Base-by-base conservation (phyloP, 2,113 vertebrate genomes). In the Leptosomus discolor region DNA sequence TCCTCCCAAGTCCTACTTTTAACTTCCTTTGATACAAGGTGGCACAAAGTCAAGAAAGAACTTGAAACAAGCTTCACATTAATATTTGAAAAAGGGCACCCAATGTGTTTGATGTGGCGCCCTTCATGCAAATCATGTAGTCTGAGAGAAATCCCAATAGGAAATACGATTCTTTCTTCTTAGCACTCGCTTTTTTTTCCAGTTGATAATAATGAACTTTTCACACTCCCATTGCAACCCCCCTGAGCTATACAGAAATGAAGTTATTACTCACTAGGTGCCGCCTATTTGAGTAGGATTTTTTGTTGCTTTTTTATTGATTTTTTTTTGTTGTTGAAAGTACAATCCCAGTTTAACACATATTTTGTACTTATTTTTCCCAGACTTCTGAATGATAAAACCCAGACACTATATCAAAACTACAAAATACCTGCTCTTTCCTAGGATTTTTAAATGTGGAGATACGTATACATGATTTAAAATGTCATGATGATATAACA, bases 1-100 rank as follows among this genome's bases (percentile, higher is more conserved):
- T 93, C 92, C 97, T 98, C 97, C 84, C 88, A 97, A 97, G 98
- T 97, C 95, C 97, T 98, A 98, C 98, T 98, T 98, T 98, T 97
- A 98, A 98, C 98, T 98, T 98, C 97, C 98, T 99, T 99, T 99
- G 98, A 99, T 99, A 98, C 97, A 98, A 98, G 98, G 98, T 98
- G 98, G 98, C 98, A 98, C 98, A 99, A 98, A 99, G 98, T 98
- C 98, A 98, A 96, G 97, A 98, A 97, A 98, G 98, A 98, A 98
- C 98, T 98, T 98, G 98, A 98, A 99, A 99, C 98, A 98, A 99
- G 98, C 98, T 96, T 97, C 98, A 98, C 98, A 98, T 99, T 99
- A 99, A 99, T 99, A 99, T 99, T 99, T 99, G 98, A 99, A 98
- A 99, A 99, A 99, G 99, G 98, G 98, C 98, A 99, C 98, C 98